Evolutionary conservation across 2,888 invertebrate genomes (phyloP), one percentile per base, ranked within the genome.

Genomic region (Apamea epomidion): DNA sequence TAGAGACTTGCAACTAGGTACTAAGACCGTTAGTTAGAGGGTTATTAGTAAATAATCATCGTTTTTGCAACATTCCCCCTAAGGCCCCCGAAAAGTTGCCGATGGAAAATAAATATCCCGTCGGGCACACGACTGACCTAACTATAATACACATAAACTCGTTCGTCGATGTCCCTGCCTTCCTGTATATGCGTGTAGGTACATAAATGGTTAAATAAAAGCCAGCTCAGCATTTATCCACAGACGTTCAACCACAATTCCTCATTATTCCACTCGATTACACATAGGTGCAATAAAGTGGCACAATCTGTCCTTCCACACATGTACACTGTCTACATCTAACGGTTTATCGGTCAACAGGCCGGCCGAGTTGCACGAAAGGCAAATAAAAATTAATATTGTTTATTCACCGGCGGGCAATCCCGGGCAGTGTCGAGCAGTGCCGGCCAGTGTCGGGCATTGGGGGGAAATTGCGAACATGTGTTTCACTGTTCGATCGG

Each of bases 371-470:
- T 45, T 82, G 60, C 51, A 21, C 14, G 32, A 45, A 67, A 18
- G 1, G 60, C 58, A 82, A 65, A n/a, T 60, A 25, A 72, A 72
- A 68, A 78, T 62, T 12, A 48, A 64, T 78, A 68, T 69, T 78
- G 84, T 48, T 45, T n/a, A 16, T 72, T 29, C 54, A 37, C 1
- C 45, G 18, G 2, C 45, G 25, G 29, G 7, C 58, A 29, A 16
- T 10, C 16, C 2, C 0, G 29, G 32, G 21, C 54, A 45, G 8
- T 51, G 16, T 12, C 16, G 32, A 45, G 32, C 16, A 48, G 10
- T 32, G 4, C 6, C 5, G 6, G 16, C 14, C 48, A 48, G 14
- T 12, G 12, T 48, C 48, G 48, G 48, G 14, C 48, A 48, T 14
- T 48, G 48, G 12, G 48, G 14, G 48, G 48, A 42, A 48, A 51